Base-by-base conservation (phyloP, 1,140 invertebrate species). In the Bombus polaris region DNA sequence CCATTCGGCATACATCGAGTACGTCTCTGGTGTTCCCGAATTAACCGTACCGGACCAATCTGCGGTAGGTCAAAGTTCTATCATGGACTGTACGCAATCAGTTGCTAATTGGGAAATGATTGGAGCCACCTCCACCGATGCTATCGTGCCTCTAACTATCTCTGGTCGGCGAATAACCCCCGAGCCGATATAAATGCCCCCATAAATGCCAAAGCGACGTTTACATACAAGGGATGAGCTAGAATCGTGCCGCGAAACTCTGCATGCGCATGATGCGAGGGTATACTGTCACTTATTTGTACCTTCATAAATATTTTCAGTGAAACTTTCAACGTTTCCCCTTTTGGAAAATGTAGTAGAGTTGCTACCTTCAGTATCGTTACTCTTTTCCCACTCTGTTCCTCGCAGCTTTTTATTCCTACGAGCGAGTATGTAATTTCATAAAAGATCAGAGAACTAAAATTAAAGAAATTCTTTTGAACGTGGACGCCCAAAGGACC, bases 21-120 rank as follows among this genome's bases (percentile, higher is more conserved):
- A 53, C 76, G 72, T 85, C 85, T 70, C 72, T 70, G 66, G 57
- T 79, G 75, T 72, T 47, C 57, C 78, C 65, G 79, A 81, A 85
- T 89, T 89, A 89, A 77, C 84, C 80, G 57, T 72, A 87, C 28
- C 79, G 53, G 73, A 73, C 71, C 84, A 79, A 85, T 81, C 71
- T 83, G 85, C 78, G 85, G 81, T 85, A 65, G 88, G 72, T 89
- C 83, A 74, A 90, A 90, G 85, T 92, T 93, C 91, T 91, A 87
- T 73, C 86, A 70, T 74, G 75, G 90, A 89, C 89, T 92, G 91
- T 92, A 92, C 88, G 94, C 93, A 95, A 94, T 95, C 93, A 93
- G 92, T 87, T 92, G 91, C 91, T 94, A 95, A 95, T 95, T 94
- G 93, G 90, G 89, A 88, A 94, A 93, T 94, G 92, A 94, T 95